These are phyloP conservation scores for Atopsyche davidsoni DNA, from an alignment of 1,140 invertebrate species.

Conservation along the genomic window DNA sequence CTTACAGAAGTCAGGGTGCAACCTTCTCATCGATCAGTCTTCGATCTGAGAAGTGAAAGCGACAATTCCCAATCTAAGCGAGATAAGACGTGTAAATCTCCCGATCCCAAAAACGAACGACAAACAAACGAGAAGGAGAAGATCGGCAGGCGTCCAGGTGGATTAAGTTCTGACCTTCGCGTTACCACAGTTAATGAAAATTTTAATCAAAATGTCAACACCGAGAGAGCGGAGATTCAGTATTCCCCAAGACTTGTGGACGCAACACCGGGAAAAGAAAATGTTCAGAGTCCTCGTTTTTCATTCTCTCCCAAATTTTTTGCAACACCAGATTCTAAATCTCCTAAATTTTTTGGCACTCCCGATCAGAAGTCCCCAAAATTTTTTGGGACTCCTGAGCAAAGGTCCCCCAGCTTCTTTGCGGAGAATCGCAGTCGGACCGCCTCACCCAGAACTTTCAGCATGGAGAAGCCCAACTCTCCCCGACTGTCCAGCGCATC, in stretches of 20 bases:
- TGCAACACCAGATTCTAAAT: slow-evolving; percentile 41
- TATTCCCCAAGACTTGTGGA: slow-evolving; percentile 41
- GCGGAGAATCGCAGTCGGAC: slow-evolving; percentile 40
- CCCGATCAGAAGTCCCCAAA: slow-evolving; percentile 42
- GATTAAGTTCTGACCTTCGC: slow-evolving; percentile 40
- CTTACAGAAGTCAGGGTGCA: slow-evolving; percentile 21
- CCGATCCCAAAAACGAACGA: background rate
- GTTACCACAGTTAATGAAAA: slow-evolving; percentile 41
- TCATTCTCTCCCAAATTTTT: slow-evolving; percentile 46
- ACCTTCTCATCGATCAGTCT: slow-evolving; percentile 15
- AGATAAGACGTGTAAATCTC: background rate
- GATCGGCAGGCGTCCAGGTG: slow-evolving; percentile 36
- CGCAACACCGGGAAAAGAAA: slow-evolving; percentile 37
- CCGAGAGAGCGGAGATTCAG: slow-evolving; percentile 41
- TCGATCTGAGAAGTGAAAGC: background rate
- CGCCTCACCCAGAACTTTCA: slow-evolving; percentile 30
- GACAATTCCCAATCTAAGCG: background rate
- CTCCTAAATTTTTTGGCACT: slow-evolving; percentile 43
- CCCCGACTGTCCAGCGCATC: slow-evolving; percentile 37
- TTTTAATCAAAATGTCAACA: slow-evolving; percentile 34
- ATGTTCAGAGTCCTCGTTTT: slow-evolving; percentile 39
- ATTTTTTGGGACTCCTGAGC: slow-evolving; percentile 43
- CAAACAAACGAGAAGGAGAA: background rate
- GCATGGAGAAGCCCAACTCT: slow-evolving; percentile 37
- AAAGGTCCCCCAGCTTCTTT: slow-evolving; percentile 40